These are phyloP conservation scores for Pterocles burchelli DNA, from an alignment of 2,113 vertebrate genomes.

Conservation along the genomic window DNA sequence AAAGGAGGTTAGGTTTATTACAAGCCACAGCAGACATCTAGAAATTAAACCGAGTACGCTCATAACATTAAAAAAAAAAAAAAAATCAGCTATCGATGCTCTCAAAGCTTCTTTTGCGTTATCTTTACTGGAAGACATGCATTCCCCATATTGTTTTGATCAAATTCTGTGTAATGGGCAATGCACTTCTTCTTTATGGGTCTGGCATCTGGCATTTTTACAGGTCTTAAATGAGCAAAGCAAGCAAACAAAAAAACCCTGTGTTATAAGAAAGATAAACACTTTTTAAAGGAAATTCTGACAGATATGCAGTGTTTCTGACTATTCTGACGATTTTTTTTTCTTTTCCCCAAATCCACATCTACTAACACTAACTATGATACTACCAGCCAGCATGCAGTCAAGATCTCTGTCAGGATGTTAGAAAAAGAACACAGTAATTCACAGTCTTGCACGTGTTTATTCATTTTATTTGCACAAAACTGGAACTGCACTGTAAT, in stretches of 20 bases:
- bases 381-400: neutral
- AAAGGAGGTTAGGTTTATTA: neutral
- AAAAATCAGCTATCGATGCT: neutral
- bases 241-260: neutral
- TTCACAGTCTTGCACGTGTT: neutral
- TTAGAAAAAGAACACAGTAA: neutral
- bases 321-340: neutral
- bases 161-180: neutral
- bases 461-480: neutral
- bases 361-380: neutral
- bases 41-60: neutral
- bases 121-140: neutral
- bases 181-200: neutral
- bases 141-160: neutral
- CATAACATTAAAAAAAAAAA: neutral
- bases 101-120: neutral
- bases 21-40: neutral
- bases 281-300: neutral
- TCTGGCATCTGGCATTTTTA: neutral
- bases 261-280: neutral
- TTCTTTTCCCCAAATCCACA: neutral
- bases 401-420: neutral
- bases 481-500: slow-evolving; percentile 45
- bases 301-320: neutral
- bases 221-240: neutral